These are phyloP conservation scores for Chelon labrosus DNA, from an alignment of 2,797 vertebrate genomes.

Conservation along the genomic window DNA sequence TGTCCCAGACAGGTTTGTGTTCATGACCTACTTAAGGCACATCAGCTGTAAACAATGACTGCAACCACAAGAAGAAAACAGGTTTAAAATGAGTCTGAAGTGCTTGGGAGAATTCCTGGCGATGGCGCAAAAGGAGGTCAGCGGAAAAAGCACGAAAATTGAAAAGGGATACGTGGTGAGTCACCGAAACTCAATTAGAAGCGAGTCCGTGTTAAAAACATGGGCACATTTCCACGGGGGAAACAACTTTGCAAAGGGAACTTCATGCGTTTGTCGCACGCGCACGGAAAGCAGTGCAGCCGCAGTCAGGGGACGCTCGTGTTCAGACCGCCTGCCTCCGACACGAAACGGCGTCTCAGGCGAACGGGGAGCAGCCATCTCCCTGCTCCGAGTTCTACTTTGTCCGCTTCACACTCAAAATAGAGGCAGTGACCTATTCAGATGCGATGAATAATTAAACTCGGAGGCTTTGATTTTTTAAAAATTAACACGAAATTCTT, in stretches of 20 bases:
- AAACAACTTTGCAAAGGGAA: not conserved
- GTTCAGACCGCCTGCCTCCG: slow-evolving; percentile 44
- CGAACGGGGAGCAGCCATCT: slow-evolving; percentile 59
- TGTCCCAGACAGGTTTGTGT: slow-evolving; percentile 7
- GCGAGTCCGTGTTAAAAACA: not conserved
- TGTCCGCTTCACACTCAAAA: slow-evolving; percentile 73
- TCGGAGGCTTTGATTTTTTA: slow-evolving; percentile 67
- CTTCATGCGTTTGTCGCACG: slow-evolving; percentile 32
- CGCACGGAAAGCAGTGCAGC: slow-evolving; percentile 24
- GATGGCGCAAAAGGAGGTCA: not conserved
- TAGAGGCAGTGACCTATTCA: slow-evolving; percentile 84
- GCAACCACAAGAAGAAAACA: not conserved
- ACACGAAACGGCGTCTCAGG: slow-evolving; percentile 37
- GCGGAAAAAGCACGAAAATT: not conserved
- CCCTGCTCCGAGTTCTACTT: slow-evolving; percentile 61
- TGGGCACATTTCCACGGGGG: not conserved
- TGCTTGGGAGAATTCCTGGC: not conserved
- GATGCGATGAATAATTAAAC: slow-evolving; percentile 83
- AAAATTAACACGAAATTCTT: slow-evolving; percentile 73
- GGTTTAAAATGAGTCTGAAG: not conserved
- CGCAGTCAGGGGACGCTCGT: slow-evolving; percentile 16
- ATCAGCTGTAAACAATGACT: slow-evolving; percentile 17
- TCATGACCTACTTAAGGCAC: not conserved
- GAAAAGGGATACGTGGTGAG: not conserved
- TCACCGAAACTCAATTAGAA: not conserved